A percentile compares a stretch with the other conserved stretches of the same genome.
These are phyloP conservation scores for Phalacrocorax pelagicus DNA, from an alignment of 2,113 vertebrate genomes.

Conservation along the genomic window DNA sequence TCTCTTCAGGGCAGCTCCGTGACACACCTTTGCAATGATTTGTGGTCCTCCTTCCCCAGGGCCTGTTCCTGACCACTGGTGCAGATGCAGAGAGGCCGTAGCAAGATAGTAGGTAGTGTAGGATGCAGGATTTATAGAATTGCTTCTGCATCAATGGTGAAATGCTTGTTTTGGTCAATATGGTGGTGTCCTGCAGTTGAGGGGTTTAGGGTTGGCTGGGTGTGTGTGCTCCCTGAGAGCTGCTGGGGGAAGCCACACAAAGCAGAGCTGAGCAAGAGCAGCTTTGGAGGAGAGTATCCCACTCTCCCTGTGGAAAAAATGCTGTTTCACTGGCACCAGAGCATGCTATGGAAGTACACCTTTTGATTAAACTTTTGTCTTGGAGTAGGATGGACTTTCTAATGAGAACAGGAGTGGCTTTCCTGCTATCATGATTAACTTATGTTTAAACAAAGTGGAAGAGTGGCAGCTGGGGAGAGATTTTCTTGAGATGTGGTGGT, in stretches of 20 bases:
- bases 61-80: neutral
- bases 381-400: neutral
- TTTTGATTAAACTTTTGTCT: neutral
- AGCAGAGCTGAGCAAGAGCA: neutral
- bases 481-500: neutral
- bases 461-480: neutral
- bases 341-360: neutral
- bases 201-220: neutral
- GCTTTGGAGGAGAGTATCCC: neutral
- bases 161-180: neutral
- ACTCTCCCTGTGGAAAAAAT: neutral
- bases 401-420: neutral
- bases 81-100: neutral
- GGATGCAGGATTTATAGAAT: rapidly evolving
- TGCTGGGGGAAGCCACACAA: neutral
- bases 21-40: neutral
- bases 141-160: neutral
- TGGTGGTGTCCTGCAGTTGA: neutral
- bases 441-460: neutral
- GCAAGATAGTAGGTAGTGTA: neutral
- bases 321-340: neutral
- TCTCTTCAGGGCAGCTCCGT: neutral
- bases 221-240: neutral
- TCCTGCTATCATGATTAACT: neutral
- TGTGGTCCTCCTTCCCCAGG: neutral